Evolutionary conservation across 2,113 vertebrate species (phyloP), one percentile per base, ranked within the genome.

Genomic region (Ceuthmochares aereus): DNA sequence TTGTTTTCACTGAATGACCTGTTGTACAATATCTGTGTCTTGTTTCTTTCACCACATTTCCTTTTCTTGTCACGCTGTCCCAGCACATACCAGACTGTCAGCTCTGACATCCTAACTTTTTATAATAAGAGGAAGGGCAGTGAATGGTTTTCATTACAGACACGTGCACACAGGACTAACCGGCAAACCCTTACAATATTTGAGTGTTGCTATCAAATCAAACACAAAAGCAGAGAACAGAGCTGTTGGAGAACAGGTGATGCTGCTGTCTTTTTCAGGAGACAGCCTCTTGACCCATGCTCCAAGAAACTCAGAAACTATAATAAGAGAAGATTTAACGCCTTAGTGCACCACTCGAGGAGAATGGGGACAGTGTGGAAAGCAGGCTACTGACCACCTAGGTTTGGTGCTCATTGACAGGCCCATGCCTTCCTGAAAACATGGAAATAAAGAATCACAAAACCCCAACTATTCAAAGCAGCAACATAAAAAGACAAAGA

Each of bases 101-200:
- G 62, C 14, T 88, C 93, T 92, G 90, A 93, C 91, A 94, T 92
- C 55, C 74, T 63, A 73, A 36, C 68, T 79, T 84, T 27, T 90
- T 51, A 17, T 76, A 89, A 70, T 1, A 66, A 69, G 84, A 74
- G 87, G 78, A 82, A 89, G 72, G 77, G 82, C 87, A 91, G 77
- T 32, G 45, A 81, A 76, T 23, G 56, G 45, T 12, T 69, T 94
- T 88, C 72, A 55, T 3, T 12, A 52, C 64, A 78, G 88, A 86
- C 90, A 87, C 76, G 69, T 0, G 2, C 7, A 10, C 74, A 58
- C 27, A 45, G 75, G 52, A 70, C 84, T n/a, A 58, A 84, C 27
- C 87, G 85, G 78, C 70, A 91, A 54, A 67, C 19, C 54, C 75
- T 47, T 22, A 42, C 64, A 82, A 60, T 42, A 79, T 81, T 27